phyloP scores from a whole-genome alignment of 2,888 invertebrate genomes.

The Acleris literana region DNA sequence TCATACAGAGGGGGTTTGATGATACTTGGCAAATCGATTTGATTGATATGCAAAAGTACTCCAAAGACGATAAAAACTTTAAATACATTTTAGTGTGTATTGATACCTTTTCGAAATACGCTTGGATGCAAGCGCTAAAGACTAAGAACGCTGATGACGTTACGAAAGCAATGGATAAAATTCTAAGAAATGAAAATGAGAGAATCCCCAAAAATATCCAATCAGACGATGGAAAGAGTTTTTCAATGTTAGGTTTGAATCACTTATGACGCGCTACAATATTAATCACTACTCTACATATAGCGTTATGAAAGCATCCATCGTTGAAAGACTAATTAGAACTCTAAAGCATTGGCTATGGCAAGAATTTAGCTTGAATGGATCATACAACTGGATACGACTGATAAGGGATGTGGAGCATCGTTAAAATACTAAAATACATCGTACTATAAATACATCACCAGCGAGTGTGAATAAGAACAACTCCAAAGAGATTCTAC shows the following conservation, averaged over 20 bases:
- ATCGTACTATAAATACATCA: too few relatives aligned
- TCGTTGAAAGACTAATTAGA: neutral
- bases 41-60: slow-evolving; percentile 19
- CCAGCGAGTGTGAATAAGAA: too few relatives aligned
- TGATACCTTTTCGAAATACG: slow-evolving; percentile 23
- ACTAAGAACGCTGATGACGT: slow-evolving; percentile 19
- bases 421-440: too few relatives aligned
- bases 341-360: too few relatives aligned
- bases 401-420: too few relatives aligned
- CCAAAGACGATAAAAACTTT: neutral
- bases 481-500: too few relatives aligned
- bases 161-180: slow-evolving; percentile 2
- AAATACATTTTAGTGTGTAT: slow-evolving; percentile 20
- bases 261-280: neutral
- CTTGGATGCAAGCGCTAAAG: slow-evolving; percentile 4
- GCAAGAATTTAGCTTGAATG: too few relatives aligned
- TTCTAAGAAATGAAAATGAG: slow-evolving; percentile 2
- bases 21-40: slow-evolving; percentile 23
- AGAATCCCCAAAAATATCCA: slow-evolving; percentile 17
- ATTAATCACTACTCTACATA: slow-evolving; percentile 25
- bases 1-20: slow-evolving; percentile 12
- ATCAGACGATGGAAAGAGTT: slow-evolving; percentile 15
- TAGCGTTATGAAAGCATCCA: slow-evolving; percentile 17
- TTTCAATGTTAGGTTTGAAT: slow-evolving; percentile 5
- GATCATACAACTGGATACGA: too few relatives aligned